Conservation (phyloP, 2,888 invertebrate species). For the Boloria selene region DNA sequence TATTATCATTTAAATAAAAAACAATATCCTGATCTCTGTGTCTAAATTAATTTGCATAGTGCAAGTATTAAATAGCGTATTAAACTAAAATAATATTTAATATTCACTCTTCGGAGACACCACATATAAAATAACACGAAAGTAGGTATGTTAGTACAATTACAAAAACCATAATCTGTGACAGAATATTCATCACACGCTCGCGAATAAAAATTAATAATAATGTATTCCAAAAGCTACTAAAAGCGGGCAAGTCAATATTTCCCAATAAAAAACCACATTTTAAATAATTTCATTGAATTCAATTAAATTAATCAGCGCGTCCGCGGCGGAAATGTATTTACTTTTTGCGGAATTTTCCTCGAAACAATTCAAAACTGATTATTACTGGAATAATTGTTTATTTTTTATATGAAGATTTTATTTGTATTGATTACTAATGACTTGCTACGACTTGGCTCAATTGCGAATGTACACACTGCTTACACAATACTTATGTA, state of each 20-base stretch:
- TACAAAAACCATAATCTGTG: too few relatives aligned
- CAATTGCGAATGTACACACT: not conserved
- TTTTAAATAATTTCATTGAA: constrained; percentile 16
- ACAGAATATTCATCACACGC: too few relatives aligned
- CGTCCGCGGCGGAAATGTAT: constrained; percentile 7
- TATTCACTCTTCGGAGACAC: too few relatives aligned
- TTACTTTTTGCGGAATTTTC: constrained; percentile 18
- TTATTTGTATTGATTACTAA: constrained; percentile 1
- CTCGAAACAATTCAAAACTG: constrained; percentile 9
- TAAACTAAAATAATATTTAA: too few relatives aligned
- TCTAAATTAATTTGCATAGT: too few relatives aligned
- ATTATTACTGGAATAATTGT: constrained; percentile 8
- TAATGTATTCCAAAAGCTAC: not conserved
- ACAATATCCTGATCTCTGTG: too few relatives aligned
- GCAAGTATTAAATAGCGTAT: too few relatives aligned
- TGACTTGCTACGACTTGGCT: not conserved
- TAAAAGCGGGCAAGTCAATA: constrained; percentile 11
- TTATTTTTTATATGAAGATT: constrained; percentile 11
- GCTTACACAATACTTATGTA: too few relatives aligned
- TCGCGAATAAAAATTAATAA: not conserved
- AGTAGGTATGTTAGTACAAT: too few relatives aligned
- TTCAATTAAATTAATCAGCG: constrained; percentile 19
- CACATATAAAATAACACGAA: too few relatives aligned
- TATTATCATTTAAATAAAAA: too few relatives aligned
- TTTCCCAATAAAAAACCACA: constrained; percentile 13